These are phyloP conservation scores for Psittacula cyanocephala DNA, from an alignment of 2,113 vertebrate genomes.

Conservation along the genomic window DNA sequence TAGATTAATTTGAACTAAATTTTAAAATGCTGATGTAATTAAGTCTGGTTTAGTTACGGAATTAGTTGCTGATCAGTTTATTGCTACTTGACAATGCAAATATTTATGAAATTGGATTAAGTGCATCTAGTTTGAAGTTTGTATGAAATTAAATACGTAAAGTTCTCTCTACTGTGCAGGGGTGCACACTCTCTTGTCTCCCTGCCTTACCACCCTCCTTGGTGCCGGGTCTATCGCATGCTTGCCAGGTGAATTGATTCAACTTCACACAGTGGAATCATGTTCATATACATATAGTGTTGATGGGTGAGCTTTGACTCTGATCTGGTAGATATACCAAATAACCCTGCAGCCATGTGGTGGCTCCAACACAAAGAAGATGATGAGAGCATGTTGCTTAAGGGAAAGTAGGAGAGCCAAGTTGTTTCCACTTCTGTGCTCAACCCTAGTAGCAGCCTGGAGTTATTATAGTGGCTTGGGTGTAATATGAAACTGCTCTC, in stretches of 20 bases:
- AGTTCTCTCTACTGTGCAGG: background rate
- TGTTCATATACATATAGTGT: background rate
- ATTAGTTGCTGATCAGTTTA: background rate
- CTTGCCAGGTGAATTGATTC: fast-evolving
- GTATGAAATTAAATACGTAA: background rate
- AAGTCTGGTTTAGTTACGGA: background rate
- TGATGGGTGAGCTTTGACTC: background rate
- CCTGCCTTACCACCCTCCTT: background rate
- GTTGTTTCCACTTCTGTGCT: background rate
- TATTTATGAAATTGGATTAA: background rate
- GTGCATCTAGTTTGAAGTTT: background rate
- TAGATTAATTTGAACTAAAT: background rate
- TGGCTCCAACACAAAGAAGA: background rate
- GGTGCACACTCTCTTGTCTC: background rate
- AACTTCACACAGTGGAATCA: fast-evolving
- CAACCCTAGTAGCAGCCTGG: background rate
- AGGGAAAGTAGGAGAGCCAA: background rate
- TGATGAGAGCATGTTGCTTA: background rate
- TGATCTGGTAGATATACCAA: background rate
- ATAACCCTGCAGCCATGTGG: background rate
- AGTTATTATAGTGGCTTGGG: background rate
- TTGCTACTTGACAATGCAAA: background rate
- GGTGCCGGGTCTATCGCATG: fast-evolving
- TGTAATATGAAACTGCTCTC: background rate
- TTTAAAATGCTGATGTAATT: background rate